Conservation (phyloP, 2,888 invertebrate species). For the Scaptomyza tumidula region DNA sequence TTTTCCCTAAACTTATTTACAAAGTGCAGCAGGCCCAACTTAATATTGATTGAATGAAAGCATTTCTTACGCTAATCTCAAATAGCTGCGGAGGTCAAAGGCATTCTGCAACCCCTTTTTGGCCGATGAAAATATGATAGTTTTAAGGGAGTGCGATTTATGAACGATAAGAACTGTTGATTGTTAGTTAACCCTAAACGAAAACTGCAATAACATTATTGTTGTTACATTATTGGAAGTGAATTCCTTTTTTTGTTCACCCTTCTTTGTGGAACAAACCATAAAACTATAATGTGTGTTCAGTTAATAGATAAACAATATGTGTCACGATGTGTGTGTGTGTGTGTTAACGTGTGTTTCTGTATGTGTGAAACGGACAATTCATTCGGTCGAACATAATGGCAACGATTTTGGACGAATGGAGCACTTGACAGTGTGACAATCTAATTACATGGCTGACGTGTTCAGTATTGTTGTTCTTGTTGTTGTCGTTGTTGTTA, state of each 20-base stretch:
- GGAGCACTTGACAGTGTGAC: constrained; percentile 70
- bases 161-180: neutral
- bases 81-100: constrained; percentile 11
- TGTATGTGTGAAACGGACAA: constrained; percentile 35
- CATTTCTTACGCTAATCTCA: constrained; percentile 28
- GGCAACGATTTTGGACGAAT: constrained; percentile 39
- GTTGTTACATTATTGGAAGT: neutral
- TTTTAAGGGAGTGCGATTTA: neutral
- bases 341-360: constrained; percentile 9
- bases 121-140: neutral
- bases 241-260: neutral
- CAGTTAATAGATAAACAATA: constrained; percentile 41
- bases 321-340: constrained; percentile 1
- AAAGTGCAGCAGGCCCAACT: neutral
- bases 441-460: constrained; percentile 77
- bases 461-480: constrained; percentile 44
- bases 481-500: too few relatives aligned
- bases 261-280: neutral
- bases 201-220: neutral
- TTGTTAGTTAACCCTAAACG: neutral
- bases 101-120: neutral
- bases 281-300: constrained; percentile 20
- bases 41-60: constrained; percentile 4
- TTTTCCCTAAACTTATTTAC: neutral
- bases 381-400: constrained; percentile 60